phyloP scores from a whole-genome alignment of 2,113 vertebrate genomes.

The Apeltes quadracus region DNA sequence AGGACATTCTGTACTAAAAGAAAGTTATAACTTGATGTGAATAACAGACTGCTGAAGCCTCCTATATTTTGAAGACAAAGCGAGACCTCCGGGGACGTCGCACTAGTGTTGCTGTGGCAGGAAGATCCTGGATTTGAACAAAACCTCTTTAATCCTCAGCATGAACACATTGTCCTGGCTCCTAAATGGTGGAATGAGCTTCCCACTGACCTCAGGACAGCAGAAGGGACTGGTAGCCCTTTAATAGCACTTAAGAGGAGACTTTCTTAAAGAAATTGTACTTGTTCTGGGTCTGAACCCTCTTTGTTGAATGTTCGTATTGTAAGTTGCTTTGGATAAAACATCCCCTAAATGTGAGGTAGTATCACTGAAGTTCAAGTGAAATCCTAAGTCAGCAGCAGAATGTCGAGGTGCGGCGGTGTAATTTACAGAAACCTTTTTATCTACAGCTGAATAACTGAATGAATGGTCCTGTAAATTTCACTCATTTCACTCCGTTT shows the following conservation, averaged over 20 bases:
- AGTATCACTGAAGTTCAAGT: neutral
- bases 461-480: neutral
- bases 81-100: neutral
- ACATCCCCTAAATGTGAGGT: too few relatives aligned
- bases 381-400: neutral
- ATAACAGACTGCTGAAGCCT: neutral
- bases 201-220: too few relatives aligned
- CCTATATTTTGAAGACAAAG: neutral
- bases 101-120: neutral
- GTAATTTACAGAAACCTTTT: neutral
- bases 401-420: neutral
- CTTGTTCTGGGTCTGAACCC: too few relatives aligned
- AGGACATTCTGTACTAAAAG: neutral
- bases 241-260: too few relatives aligned
- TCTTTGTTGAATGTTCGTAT: too few relatives aligned
- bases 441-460: neutral
- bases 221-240: too few relatives aligned
- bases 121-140: neutral
- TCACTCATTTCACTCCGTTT: neutral
- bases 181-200: too few relatives aligned
- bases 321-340: too few relatives aligned
- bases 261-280: too few relatives aligned
- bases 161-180: neutral
- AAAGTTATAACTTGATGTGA: neutral
- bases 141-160: neutral